These are phyloP conservation scores for Apis florea DNA, from an alignment of 1,140 invertebrate genomes.

Conservation along the genomic window DNA sequence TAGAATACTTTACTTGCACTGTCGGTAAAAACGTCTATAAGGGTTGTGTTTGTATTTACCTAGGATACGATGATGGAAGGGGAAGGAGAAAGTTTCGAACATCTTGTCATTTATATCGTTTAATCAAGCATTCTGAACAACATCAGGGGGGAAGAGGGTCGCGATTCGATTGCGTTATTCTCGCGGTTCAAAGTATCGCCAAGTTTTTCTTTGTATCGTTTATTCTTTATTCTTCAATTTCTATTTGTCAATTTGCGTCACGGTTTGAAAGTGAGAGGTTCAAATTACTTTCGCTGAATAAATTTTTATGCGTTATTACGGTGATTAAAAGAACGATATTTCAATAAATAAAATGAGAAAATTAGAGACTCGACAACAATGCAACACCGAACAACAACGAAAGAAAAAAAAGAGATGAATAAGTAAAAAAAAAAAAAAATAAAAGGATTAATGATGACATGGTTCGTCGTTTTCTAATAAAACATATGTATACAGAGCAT, in stretches of 20 bases:
- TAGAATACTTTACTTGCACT: background rate
- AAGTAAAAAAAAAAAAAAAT: background rate
- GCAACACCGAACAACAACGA: background rate
- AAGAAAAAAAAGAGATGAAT: background rate
- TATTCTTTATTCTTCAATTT: background rate
- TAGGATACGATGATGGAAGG: background rate
- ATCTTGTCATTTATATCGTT: background rate
- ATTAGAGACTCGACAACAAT: too few species aligned
- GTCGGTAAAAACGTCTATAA: conserved; percentile 17
- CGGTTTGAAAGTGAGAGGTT: background rate
- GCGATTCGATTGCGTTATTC: background rate
- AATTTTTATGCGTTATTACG: background rate
- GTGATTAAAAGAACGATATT: background rate
- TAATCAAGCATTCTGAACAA: background rate
- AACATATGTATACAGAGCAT: background rate
- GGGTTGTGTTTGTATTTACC: background rate
- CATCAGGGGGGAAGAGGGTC: background rate
- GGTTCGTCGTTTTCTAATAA: too few species aligned
- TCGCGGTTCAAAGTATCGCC: background rate
- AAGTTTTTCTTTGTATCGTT: background rate
- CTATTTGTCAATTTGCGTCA: background rate
- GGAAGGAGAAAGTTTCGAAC: conserved; percentile 25
- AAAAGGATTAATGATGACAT: too few species aligned
- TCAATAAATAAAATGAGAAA: background rate
- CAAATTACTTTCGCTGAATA: background rate